Evolutionary conservation across 2,113 vertebrate species (phyloP).

Genomic region (Smithornis capensis): DNA sequence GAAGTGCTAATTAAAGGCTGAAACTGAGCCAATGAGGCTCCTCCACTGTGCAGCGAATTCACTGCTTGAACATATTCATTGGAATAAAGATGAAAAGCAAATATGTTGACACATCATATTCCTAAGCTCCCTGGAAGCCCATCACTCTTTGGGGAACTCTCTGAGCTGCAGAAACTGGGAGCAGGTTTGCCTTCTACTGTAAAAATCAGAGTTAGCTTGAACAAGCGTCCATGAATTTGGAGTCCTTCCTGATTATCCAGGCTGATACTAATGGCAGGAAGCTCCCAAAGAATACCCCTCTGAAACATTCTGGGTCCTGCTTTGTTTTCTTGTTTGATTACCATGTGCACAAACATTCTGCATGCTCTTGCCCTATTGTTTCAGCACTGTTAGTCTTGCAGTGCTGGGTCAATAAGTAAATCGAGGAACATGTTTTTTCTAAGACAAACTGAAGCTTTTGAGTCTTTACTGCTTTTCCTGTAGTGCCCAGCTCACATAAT

Average conservation of each 20-base stretch:
- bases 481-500: background rate
- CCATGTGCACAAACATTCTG: background rate
- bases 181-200: background rate
- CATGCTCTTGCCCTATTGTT: background rate
- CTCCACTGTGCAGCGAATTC: background rate
- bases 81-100: slow-evolving; percentile 13
- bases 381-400: slow-evolving; percentile 32
- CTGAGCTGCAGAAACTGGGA: background rate
- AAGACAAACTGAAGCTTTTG: background rate
- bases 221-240: background rate
- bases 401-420: slow-evolving; percentile 1
- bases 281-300: background rate
- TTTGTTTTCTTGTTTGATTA: background rate
- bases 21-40: background rate
- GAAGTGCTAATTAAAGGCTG: slow-evolving; percentile 37
- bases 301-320: background rate
- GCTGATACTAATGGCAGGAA: background rate
- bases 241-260: background rate
- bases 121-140: background rate
- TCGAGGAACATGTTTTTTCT: background rate
- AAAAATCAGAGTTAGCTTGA: background rate
- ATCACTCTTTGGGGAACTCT: background rate
- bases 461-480: background rate
- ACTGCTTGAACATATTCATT: background rate
- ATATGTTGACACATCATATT: background rate